Conservation (phyloP, 2,888 invertebrate genomes). For the Drosophila lacicola region DNA sequence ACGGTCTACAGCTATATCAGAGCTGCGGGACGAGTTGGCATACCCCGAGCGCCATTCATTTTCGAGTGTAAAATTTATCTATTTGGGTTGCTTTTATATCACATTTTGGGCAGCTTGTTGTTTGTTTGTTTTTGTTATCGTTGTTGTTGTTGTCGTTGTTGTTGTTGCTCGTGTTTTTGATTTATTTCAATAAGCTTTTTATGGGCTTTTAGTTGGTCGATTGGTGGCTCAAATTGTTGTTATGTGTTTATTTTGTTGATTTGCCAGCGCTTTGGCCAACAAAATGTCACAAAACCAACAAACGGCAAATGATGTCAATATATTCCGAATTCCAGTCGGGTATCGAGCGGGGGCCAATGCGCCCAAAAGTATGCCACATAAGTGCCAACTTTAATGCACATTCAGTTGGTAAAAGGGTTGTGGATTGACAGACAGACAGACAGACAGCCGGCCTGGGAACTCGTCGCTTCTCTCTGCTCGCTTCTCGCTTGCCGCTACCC, state of each 20-base stretch:
- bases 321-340: constrained; percentile 27
- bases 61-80: constrained; percentile 38
- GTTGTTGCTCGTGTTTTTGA: constrained; percentile 43
- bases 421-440: neutral
- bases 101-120: constrained; percentile 34
- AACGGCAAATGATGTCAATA: constrained; percentile 29
- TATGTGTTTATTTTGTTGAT: constrained; percentile 24
- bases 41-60: constrained; percentile 10
- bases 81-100: constrained; percentile 47
- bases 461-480: neutral
- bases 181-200: constrained; percentile 71
- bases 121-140: neutral
- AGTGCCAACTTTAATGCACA: constrained; percentile 45
- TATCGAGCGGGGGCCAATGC: constrained; percentile 30
- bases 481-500: neutral
- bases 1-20: constrained; percentile 46
- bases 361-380: constrained; percentile 47
- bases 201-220: constrained; percentile 70
- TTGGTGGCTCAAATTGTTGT: constrained; percentile 50
- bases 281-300: constrained; percentile 5
- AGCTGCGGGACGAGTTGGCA: constrained; percentile 4
- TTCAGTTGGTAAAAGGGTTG: neutral
- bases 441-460: too few relatives aligned
- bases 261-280: constrained; percentile 1
- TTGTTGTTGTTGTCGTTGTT: constrained; percentile 7